These are phyloP conservation scores for Arctocebus calabarensis DNA, from an alignment of 2,797 vertebrate species.

Conservation along the genomic window DNA sequence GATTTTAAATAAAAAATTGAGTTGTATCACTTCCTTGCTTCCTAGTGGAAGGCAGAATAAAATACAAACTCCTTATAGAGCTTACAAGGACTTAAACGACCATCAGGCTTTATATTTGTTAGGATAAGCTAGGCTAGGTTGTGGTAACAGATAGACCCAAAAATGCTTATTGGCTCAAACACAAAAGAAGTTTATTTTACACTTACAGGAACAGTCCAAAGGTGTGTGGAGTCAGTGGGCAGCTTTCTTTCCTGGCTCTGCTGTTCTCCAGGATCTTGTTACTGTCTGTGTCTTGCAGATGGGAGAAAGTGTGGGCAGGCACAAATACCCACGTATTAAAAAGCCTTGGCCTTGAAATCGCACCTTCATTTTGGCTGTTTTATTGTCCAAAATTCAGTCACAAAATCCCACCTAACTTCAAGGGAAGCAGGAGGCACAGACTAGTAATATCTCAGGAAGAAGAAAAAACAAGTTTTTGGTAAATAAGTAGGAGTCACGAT, in stretches of 20 bases:
- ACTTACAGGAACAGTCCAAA: not conserved
- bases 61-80: conserved; percentile 14
- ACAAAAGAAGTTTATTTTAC: not conserved
- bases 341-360: not conserved
- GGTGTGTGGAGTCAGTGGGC: not conserved
- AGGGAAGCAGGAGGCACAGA: not conserved
- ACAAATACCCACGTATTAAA: not conserved
- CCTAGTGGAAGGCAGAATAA: not conserved
- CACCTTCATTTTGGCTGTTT: not conserved
- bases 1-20: not conserved
- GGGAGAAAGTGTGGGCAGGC: not conserved
- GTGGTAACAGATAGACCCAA: not conserved
- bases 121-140: not conserved
- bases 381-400: conserved; percentile 6
- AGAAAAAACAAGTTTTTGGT: not conserved
- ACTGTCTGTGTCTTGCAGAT: not conserved
- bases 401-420: not conserved
- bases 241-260: not conserved
- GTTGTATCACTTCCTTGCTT: not conserved
- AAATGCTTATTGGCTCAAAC: not conserved
- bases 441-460: not conserved
- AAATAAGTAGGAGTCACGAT: not conserved
- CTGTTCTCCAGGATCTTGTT: not conserved
- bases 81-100: not conserved
- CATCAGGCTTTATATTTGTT: not conserved